Evolutionary conservation across 2,888 invertebrate genomes (phyloP).

Genomic region (Palloptera scutellata): DNA sequence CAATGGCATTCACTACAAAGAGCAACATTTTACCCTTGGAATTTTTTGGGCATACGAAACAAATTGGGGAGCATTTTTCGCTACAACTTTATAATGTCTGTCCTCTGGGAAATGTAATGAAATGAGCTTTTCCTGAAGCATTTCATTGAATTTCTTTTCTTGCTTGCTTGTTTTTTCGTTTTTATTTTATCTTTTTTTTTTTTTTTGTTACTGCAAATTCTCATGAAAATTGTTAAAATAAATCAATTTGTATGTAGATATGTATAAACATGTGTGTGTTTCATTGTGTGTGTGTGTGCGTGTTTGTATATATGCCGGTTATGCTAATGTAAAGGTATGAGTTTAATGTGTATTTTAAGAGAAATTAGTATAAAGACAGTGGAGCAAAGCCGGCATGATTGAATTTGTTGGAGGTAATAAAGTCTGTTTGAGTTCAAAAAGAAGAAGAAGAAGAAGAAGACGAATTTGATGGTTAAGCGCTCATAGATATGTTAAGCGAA

Average conservation of each 20-base stretch:
- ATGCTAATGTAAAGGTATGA: slow-evolving; percentile 43
- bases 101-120: slow-evolving; percentile 11
- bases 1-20: no score
- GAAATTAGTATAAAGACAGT: slow-evolving; percentile 29
- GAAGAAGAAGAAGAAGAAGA: no score
- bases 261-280: slow-evolving; percentile 20
- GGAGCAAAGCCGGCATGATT: slow-evolving; percentile 3
- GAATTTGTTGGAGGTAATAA: no score
- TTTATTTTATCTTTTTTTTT: slow-evolving; percentile 40
- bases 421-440: no score
- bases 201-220: slow-evolving; percentile 42
- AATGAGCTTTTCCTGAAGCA: slow-evolving; percentile 30
- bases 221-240: slow-evolving; percentile 14
- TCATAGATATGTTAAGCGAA: no score
- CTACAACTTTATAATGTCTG: not conserved
- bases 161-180: not conserved
- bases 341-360: slow-evolving; percentile 49
- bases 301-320: slow-evolving; percentile 41
- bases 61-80: slow-evolving; percentile 25
- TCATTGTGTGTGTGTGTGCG: slow-evolving; percentile 18
- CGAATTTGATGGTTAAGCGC: no score
- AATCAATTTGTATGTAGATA: slow-evolving; percentile 22
- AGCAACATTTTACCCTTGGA: slow-evolving; percentile 31
- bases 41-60: slow-evolving; percentile 27
- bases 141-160: slow-evolving; percentile 9